These are phyloP conservation scores for Nebria ingens DNA, from an alignment of 1,140 invertebrate species.

Conservation along the genomic window DNA sequence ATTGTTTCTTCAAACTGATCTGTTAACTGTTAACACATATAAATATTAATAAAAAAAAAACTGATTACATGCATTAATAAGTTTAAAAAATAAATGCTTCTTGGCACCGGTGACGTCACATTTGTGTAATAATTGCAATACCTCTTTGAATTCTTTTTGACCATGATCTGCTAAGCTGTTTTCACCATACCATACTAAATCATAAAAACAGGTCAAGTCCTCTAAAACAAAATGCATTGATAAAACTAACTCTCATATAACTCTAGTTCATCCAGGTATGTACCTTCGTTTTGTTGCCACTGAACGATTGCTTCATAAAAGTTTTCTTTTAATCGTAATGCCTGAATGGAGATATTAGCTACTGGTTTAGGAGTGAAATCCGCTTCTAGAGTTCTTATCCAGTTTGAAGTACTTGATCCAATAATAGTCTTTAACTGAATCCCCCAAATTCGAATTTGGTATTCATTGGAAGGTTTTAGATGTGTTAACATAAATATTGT, in stretches of 20 bases:
- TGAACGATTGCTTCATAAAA: slow-evolving; percentile 20
- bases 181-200: slow-evolving; percentile 24
- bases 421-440: background rate
- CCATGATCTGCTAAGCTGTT: slow-evolving; percentile 15
- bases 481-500: background rate
- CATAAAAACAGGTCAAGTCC: slow-evolving; percentile 32
- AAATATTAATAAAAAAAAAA: background rate
- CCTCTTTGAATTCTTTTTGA: slow-evolving; percentile 17
- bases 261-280: background rate
- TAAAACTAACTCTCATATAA: slow-evolving; percentile 8
- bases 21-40: slow-evolving; percentile 15
- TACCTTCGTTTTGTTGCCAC: slow-evolving; percentile 27
- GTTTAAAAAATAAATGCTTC: too few species aligned
- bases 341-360: slow-evolving; percentile 18
- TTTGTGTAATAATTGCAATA: too few species aligned
- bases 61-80: slow-evolving; percentile 1
- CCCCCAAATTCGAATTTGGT: background rate
- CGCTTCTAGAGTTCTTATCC: slow-evolving; percentile 8
- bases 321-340: slow-evolving; percentile 15
- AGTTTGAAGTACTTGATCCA: background rate
- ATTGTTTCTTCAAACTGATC: slow-evolving; percentile 12
- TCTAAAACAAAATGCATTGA: slow-evolving; percentile 18
- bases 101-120: too few species aligned
- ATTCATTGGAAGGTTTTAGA: background rate
- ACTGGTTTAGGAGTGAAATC: slow-evolving; percentile 19